Evolutionary conservation across 1,140 invertebrate genomes (phyloP), one percentile per base, ranked within the genome.

Genomic region (Trichonephila clavata): DNA sequence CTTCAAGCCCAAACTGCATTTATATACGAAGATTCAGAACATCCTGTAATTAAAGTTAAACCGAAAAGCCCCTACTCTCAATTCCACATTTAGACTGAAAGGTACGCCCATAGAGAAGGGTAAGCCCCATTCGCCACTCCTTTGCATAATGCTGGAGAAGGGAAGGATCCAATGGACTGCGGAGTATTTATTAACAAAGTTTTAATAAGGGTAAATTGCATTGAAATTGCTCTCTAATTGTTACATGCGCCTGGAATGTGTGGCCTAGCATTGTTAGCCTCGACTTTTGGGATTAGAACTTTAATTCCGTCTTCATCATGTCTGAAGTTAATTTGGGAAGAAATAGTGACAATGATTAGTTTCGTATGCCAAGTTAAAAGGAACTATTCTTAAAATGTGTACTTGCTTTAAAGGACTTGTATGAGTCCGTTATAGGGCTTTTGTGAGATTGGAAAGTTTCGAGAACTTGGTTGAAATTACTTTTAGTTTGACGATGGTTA

Each of bases 41-140:
- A 90, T 90, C 89, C 71, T 90, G 89, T 90, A 90, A 90, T 90
- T 90, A 90, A 90, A 90, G 39, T 81, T 90, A 71, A 90, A 71
- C 89, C 89, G 89, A 90, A 90, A 90, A 90, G 71, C 89, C 89
- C 57, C 57, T 16, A 60, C 43, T 50, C 59, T 71, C 57, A 24
- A 84, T 84, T 16, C 83, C 83, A 59, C 83, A 84, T 57, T 84
- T 84, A 27, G 83, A 84, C 50, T 59, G 39, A 32, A 84, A 57
- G 71, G 71, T 81, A 80, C 89, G 89, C 89, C 89, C 89, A 81
- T 77, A 27, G n/a, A 77, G 21, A 60, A 39, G 21, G 81, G 43
- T 57, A 59, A 81, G 89, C 89, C 50, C n/a, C 60, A 39, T 81
- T n/a, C 68, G n/a, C 32, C 89, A 57, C 7, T 61, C n/a, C 71